These are phyloP conservation scores for Stomorhina lunata DNA, from an alignment of 2,888 invertebrate genomes.

Conservation along the genomic window DNA sequence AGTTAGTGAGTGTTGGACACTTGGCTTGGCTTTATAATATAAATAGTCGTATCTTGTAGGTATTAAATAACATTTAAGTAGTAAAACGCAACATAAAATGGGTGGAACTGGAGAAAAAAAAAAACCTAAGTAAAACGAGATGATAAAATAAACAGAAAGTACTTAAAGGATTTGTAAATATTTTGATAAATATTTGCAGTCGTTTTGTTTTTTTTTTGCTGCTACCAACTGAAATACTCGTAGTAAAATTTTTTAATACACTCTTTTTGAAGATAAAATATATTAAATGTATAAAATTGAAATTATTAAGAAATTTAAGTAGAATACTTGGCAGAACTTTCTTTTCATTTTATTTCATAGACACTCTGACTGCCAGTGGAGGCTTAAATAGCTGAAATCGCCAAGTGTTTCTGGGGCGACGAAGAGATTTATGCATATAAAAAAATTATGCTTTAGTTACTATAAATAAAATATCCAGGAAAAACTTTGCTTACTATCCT, in stretches of 20 bases:
- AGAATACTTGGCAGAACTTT: conserved; percentile 20
- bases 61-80: conserved; percentile 43
- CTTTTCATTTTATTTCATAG: not conserved
- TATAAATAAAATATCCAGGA: too few relatives aligned
- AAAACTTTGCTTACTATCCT: too few relatives aligned
- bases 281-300: conserved; percentile 7
- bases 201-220: not conserved
- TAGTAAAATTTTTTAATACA: conserved; percentile 2
- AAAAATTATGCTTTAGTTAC: too few relatives aligned
- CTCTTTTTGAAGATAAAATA: not conserved
- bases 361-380: not conserved
- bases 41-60: conserved; percentile 5
- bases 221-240: too few relatives aligned
- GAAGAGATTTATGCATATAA: too few relatives aligned
- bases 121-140: conserved; percentile 13
- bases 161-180: conserved; percentile 59
- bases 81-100: conserved; percentile 10
- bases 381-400: not conserved
- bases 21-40: not conserved
- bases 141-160: conserved; percentile 48
- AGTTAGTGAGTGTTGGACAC: not conserved
- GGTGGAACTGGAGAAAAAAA: not conserved
- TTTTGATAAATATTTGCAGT: conserved; percentile 16
- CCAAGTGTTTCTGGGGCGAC: too few relatives aligned
- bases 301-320: conserved; percentile 15